Base-by-base conservation (phyloP, 2,797 vertebrate species). In the Hydrophis major region DNA sequence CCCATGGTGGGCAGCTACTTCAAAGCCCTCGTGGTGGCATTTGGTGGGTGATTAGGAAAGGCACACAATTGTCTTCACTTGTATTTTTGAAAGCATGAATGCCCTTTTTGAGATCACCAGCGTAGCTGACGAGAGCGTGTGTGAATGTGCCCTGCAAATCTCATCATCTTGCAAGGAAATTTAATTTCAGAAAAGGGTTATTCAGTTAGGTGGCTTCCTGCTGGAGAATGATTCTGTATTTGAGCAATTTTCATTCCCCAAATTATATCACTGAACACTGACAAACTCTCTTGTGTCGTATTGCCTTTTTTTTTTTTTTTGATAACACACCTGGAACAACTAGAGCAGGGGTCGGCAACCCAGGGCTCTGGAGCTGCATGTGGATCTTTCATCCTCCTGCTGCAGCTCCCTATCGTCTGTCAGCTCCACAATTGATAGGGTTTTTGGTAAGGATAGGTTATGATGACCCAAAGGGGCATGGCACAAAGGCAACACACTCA, bases 251-350 rank as follows among this genome's bases (percentile, higher is more conserved):
- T 32, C 5, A 3, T 2, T 42, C 2, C 0, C 32, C 42, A 66
- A 32, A 37, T 50, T 5, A 6, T 12, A 25, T 91, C 22, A 37
- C 11, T 86, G n/a, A 25, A 22, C 13, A 2, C 14, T 13, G n/a
- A 32, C 20, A 25, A 47, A 32, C 74, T 92, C 47, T 88, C 2
- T 61, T 78, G 22, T 0, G 0, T n/a, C 2, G 0, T 11, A 42
- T 42, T 4, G 20, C 74, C 37, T 78, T 2, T 78, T 63, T 63
- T 74, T 37, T 37, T n/a, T n/a, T 7, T 32, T 6, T 18, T 18
- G n/a, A 69, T 32, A 32, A 74, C 66, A 32, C 2, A 16, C 59
- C 50, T 42, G 4, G 16, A 32, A 83, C 28, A 83, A 83, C 42
- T 32, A n/a, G 7, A 37, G 8, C 53, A 55, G 53, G 53, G 53